A percentile compares a stretch with the other conserved stretches of the same genome.
Conservation (phyloP, 1,140 invertebrate genomes). For the Belonocnema kinseyi region DNA sequence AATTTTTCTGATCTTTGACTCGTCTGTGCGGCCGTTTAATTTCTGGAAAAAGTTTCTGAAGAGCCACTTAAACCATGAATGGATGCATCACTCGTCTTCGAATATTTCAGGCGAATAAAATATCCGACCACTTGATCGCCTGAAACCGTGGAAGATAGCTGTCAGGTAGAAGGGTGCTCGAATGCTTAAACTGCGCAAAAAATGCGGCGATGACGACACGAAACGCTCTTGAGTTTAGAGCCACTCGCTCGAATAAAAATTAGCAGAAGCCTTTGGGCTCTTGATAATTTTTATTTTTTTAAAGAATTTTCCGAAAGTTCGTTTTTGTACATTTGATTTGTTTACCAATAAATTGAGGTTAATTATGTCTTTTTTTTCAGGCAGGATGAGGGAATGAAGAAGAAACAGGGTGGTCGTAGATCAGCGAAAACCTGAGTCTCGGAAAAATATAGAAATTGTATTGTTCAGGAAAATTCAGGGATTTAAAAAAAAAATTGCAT, state of each 20-base stretch:
- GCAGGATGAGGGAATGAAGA: no score
- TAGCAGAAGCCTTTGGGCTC: neutral
- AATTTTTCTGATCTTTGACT: constrained; percentile 26
- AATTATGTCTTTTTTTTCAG: no score
- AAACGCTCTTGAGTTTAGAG: constrained; percentile 46
- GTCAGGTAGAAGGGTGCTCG: constrained; percentile 46
- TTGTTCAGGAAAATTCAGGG: no score
- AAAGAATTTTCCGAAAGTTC: no score
- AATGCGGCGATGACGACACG: constrained; percentile 51
- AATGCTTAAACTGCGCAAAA: constrained; percentile 52
- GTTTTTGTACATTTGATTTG: no score
- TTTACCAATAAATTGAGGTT: no score
- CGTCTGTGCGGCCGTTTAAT: constrained; percentile 51
- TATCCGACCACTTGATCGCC: constrained; percentile 64
- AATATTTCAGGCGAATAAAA: constrained; percentile 64
- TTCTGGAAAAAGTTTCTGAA: constrained; percentile 53
- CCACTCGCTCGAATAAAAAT: constrained; percentile 12
- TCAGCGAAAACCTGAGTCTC: no score
- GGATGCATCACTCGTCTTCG: constrained; percentile 47
- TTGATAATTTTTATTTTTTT: neutral
- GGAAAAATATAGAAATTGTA: no score
- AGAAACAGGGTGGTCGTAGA: no score
- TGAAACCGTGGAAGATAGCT: constrained; percentile 59
- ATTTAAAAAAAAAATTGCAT: no score
- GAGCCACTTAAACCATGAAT: constrained; percentile 42